These are phyloP conservation scores for Neotoma lepida DNA, from an alignment of 2,113 vertebrate species.

Conservation along the genomic window DNA sequence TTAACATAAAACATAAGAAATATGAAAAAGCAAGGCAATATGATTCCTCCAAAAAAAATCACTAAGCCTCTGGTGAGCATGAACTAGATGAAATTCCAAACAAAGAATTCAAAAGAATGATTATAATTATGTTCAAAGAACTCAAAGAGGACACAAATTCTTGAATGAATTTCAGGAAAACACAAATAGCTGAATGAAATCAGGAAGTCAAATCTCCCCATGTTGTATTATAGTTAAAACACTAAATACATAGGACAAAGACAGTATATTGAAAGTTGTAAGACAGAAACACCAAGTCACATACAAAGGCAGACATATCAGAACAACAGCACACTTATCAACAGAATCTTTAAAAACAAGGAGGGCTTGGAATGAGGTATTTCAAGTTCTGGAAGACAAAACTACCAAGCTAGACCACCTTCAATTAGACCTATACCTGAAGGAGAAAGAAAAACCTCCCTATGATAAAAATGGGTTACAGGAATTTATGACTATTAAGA, in stretches of 20 bases:
- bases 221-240: not conserved
- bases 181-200: not conserved
- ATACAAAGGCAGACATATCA: not conserved
- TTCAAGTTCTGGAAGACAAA: not conserved
- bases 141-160: not conserved
- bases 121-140: not conserved
- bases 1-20: not conserved
- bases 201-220: not conserved
- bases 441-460: not conserved
- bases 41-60: not conserved
- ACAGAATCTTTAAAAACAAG: not conserved
- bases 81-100: not conserved
- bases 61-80: not conserved
- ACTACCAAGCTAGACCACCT: not conserved
- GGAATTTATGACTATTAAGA: not conserved
- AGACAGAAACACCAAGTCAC: not conserved
- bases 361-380: not conserved
- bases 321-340: not conserved
- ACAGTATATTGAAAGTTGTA: not conserved
- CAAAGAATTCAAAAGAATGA: not conserved
- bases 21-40: not conserved
- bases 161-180: not conserved
- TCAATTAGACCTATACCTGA: too few species aligned
- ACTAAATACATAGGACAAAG: not conserved
- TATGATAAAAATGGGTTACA: not conserved